Base-by-base conservation (phyloP, 2,113 vertebrate genomes). In the Sceloporus tristichus region DNA sequence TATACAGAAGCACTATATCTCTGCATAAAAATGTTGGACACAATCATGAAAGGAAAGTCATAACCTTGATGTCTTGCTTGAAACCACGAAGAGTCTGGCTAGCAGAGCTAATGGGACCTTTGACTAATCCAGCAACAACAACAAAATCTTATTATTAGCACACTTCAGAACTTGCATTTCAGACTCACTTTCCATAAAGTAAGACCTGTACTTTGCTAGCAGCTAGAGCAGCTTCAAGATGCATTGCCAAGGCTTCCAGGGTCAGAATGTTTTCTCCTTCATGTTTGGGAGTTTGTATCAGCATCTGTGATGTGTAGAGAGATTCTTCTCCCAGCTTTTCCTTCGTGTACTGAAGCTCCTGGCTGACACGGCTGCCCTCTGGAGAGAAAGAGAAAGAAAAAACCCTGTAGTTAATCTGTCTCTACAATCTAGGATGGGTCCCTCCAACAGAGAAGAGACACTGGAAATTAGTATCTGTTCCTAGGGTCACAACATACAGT, bases 141-240 rank as follows among this genome's bases (percentile, higher is more conserved):
- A 62, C 13, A 16, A 79, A 25, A 23, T 40, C 79, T 65, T 59
- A 66, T 34, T 68, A 84, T 9, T 21, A 65, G 62, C 66, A 56
- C 81, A 18, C 0, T 0, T 40, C 38, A 75, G 21, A 74, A 40
- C 0, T 48, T 85, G 29, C 1, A 59, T 88, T 79, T 77, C 4
- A 0, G 85, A 97, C 99, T 98, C 96, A 99, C 99, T 99, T 99
- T 98, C 99, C 99, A 82, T 98, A 99, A 90, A 99, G 97, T 0
- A 98, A 99, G 94, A 99, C 98, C 95, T 99, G 98, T 87, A 99
- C 98, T 96, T 99, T 99, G 96, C 99, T 99, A 92, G 99, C 99
- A 0, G 98, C 97, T 91, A 98, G 93, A 68, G 99, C 98, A 0
- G 98, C 98, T 94, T 98, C 98, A 95, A 99, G 97, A 96, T 99